Conservation (phyloP, 1,140 invertebrate species). For the Formica exsecta region DNA sequence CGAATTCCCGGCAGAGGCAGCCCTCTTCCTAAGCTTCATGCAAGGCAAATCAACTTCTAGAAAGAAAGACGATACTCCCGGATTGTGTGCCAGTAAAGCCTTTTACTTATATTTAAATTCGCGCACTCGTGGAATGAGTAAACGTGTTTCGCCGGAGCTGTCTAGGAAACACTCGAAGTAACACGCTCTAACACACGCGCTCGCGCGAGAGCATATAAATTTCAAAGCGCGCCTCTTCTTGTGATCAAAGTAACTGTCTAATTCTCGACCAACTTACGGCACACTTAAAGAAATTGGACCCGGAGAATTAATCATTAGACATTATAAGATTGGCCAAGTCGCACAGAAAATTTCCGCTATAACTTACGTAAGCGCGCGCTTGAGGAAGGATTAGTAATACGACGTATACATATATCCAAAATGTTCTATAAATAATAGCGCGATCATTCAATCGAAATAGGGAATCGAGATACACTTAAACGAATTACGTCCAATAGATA, state of each 20-base stretch:
- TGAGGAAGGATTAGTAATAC: constrained; percentile 19
- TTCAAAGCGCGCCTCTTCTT: constrained; percentile 39
- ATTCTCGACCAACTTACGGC: constrained; percentile 47
- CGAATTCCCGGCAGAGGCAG: constrained; percentile 74
- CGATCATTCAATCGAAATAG: constrained; percentile 78
- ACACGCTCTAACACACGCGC: constrained; percentile 9
- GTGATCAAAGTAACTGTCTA: constrained; percentile 41
- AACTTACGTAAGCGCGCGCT: constrained; percentile 20
- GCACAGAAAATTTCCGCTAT: constrained; percentile 1
- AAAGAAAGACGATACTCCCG: constrained; percentile 78
- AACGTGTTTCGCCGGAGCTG: constrained; percentile 59
- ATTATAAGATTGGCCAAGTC: constrained; percentile 44
- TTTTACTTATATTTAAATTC: constrained; percentile 86
- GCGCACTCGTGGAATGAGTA: constrained; percentile 74
- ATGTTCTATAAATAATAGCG: constrained; percentile 32
- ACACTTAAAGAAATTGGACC: constrained; percentile 50
- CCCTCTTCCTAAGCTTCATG: constrained; percentile 82
- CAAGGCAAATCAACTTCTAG: constrained; percentile 85
- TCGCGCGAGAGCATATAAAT: constrained; percentile 43
- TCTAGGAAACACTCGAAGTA: constrained; percentile 34
- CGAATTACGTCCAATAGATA: constrained; percentile 84
- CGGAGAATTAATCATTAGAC: constrained; percentile 51
- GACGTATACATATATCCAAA: not conserved
- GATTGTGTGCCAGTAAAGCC: constrained; percentile 80
- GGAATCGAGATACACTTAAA: constrained; percentile 86